Base-by-base conservation (phyloP, 2,888 invertebrate genomes). In the Theodoxus fluviatilis region DNA sequence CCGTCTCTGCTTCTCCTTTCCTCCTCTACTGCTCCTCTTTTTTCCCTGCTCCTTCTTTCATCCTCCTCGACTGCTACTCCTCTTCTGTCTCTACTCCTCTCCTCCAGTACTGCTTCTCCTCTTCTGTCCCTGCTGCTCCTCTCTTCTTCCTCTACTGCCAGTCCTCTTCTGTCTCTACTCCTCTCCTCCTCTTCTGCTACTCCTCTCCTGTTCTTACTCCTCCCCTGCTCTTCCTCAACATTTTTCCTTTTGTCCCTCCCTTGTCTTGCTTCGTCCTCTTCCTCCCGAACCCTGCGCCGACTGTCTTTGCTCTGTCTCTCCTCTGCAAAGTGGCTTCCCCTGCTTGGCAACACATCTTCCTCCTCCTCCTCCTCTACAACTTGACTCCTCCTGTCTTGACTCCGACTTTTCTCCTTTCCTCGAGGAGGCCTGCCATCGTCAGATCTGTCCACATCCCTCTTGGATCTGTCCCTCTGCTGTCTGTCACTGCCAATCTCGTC, bases 221-320 rank as follows among this genome's bases (percentile, higher is more conserved):
- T 63, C 43, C 22, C 57, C 12, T 37, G 71, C 68, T 71, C 73
- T 72, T 22, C 72, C 22, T 31, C 38, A 61, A 18, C 61, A 69
- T 55, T 67, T 68, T 6, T 67, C 47, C 35, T 69, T 43, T 65
- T 49, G 43, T 69, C 66, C 28, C 59, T 57, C 31, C 63, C 67
- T 55, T 70, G n/a, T 52, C 65, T 68, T 55, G 35, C 47, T 38
- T 71, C 55, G 61, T 70, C 38, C 31, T 33, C 12, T n/a, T 12
- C 2, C 37, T 18, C 25, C 40, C 64, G 9, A 57, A 1, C 6
- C 25, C 33, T 18, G 25, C 33, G 33, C 49, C 49, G 59, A 59
- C 49, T 69, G 69, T 67, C 33, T 67, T 73, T 43, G 74, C 75
- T n/a, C n/a, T n/a, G n/a, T n/a, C n/a, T n/a, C n/a, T n/a, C n/a